Conservation (phyloP, 2,113 vertebrate species). For the Chaetura pelagica region DNA sequence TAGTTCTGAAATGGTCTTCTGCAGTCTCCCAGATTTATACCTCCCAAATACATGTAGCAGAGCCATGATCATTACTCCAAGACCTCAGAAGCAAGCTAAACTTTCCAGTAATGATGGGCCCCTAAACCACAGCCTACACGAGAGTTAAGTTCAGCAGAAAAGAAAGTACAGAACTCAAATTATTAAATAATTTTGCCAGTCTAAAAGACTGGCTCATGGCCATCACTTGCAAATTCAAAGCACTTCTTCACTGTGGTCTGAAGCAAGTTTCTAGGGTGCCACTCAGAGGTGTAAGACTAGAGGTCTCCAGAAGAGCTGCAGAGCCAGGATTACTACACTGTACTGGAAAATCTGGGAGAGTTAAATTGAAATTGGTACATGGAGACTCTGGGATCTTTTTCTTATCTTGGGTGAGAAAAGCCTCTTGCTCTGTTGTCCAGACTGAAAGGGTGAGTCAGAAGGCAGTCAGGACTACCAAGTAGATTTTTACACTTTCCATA, state of each 20-base stretch:
- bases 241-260: background rate
- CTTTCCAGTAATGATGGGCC: background rate
- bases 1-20: background rate
- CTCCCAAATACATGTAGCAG: background rate
- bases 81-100: background rate
- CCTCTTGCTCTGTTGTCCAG: background rate
- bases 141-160: background rate
- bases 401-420: background rate
- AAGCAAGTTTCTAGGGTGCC: background rate
- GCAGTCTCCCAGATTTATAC: background rate
- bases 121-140: background rate
- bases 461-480: background rate
- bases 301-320: background rate
- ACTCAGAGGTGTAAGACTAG: background rate
- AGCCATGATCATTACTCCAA: background rate
- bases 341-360: background rate
- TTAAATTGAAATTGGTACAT: background rate
- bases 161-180: background rate
- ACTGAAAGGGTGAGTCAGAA: background rate
- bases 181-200: background rate
- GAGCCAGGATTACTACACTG: background rate
- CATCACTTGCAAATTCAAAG: background rate
- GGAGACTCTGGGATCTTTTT: background rate
- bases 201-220: background rate
- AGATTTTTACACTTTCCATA: background rate